Base-by-base conservation (phyloP, 2,113 vertebrate genomes). In the Caretta caretta region DNA sequence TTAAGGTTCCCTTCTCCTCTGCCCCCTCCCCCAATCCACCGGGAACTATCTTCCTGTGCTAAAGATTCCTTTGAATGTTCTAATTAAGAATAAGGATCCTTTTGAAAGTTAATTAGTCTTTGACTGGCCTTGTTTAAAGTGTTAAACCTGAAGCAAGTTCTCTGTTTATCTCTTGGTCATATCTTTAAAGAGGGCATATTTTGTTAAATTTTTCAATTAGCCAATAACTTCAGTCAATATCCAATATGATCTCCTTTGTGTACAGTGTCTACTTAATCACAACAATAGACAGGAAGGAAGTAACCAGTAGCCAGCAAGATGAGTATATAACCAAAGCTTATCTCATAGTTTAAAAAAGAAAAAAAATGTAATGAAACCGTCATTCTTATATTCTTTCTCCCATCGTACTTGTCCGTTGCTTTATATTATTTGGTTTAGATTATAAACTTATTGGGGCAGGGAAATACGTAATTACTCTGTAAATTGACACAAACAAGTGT, bases 31-130 rank as follows among this genome's bases (percentile, higher is more conserved):
- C 56, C 24, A 27, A 4, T 25, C 56, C 56, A 1, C 25, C 80
- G 80, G 84, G 46, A 90, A 7, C 48, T 93, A 82, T 92, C 51
- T 81, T 95, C 80, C 54, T 95, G 96, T 88, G 38, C 90, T 95
- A 92, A 89, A 94, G 96, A 93, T 84, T 94, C 89, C 75, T 95
- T 89, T 87, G 87, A 97, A 94, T 89, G 83, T 50, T 93, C 59
- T 93, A 89, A 94, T 95, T 96, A 94, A 95, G 83, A 87, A 93
- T 96, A 96, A 96, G 62, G 53, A 89, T 96, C 83, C 96, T 46
- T 95, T 93, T 93, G 93, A 96, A 97, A 94, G 90, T 97, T 96
- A 96, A 95, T 95, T 94, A 94, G 62, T 62, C 94, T 96, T 95
- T 92, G 56, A 86, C 80, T 92, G 76, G 62, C 35, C 14, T 46